Base-by-base conservation (phyloP, 2,113 vertebrate species). In the Rhadina sibilatrix region DNA sequence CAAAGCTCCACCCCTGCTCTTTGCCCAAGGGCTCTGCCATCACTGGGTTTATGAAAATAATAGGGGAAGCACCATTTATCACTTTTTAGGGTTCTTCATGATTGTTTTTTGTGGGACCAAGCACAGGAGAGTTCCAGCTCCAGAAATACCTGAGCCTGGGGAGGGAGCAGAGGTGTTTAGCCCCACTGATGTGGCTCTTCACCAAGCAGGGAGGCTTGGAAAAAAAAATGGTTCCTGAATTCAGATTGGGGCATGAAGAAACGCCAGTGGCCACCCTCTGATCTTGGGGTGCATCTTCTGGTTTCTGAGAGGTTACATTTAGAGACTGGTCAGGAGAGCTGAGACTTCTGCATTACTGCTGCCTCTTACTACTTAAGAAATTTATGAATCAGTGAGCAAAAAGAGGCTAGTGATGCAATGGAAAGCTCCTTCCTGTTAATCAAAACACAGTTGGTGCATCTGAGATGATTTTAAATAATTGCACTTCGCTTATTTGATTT, bases 401-500 rank as follows among this genome's bases (percentile, higher is more conserved):
- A 63, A 49, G 60, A 50, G 64, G 85, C 71, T 9, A 4, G 88
- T 71, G 88, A 84, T 89, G 94, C 93, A 72, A 61, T 61, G 86
- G 91, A 89, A 93, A 61, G 27, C 89, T 95, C 61, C 65, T 97
- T 96, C 92, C 88, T 95, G 72, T 83, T 90, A 82, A 96, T 93
- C 95, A 96, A 78, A 90, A 91, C 88, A 90, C 90, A 87, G 83
- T 91, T 38, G 93, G 80, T 71, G 92, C 69, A 85, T 87, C 89
- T 66, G 92, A 83, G 81, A 92, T 94, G 78, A 78, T 96, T 91
- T 89, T 59, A 93, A 95, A 89, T 96, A 78, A 95, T 90, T 90
- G 91, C 94, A 83, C 96, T 74, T 83, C 3, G 75, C 92, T 95
- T 96, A 96, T 97, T 94, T 96, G 83, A 95, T 97, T 97, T 93